Base-by-base conservation (phyloP, 2,113 vertebrate genomes). In the Baryphthengus martii region DNA sequence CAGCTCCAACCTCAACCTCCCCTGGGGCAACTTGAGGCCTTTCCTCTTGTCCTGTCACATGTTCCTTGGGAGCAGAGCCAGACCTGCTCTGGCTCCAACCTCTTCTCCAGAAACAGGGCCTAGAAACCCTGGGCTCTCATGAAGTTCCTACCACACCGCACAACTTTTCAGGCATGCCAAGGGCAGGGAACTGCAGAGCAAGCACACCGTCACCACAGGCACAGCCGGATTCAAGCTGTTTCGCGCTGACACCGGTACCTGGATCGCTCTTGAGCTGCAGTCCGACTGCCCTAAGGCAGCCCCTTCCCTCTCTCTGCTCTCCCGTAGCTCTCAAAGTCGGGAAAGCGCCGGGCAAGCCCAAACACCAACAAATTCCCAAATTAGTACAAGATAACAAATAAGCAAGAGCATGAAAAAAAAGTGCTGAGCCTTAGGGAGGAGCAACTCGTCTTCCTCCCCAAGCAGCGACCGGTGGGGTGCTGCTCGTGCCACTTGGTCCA, bases 261-360 rank as follows among this genome's bases (percentile, higher is more conserved):
- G 39, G 1, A 10, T 3, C 0, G 0, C 40, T 44, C 33, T 3
- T 0, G 18, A n/a, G 45, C 2, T 40, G 42, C 19, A 5, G 9
- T 8, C n/a, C 44, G n/a, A n/a, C n/a, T n/a, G 53, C 31, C 53
- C 53, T 31, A 31, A 55, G 16, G 31, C 53, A 55, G 53, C 53
- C 53, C 29, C 53, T 33, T 33, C 53, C 52, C 52, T 29, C 52
- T 17, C 49, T 7, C 8, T 14, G 52, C 52, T 53, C 52, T 53
- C 23, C 17, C 26, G 17, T 29, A 15, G 8, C 7, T 10, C 52
- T 53, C 52, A 17, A 53, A 53, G 15, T 17, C 29, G 52, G 52
- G 28, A 29, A 29, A 28, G 26, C 31, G 53, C 53, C 19, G 29
- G 10, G 53, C 13, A 10, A 55, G 53, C 53, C 33, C 17, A 18